Evolutionary conservation across 2,797 vertebrate species (phyloP), one percentile per base, ranked within the genome.

Genomic region (Channallabes apus): DNA sequence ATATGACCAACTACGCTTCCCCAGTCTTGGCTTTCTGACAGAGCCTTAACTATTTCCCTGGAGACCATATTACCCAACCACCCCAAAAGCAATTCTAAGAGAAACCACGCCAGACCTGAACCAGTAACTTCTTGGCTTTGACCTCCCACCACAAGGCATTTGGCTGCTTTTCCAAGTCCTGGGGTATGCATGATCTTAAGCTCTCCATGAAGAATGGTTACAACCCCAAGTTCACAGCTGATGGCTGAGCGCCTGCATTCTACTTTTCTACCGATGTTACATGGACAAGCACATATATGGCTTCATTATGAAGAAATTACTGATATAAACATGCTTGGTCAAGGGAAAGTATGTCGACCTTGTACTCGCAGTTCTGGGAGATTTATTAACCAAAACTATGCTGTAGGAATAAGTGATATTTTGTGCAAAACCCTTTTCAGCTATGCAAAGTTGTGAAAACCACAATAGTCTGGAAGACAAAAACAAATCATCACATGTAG

Each of bases 51-150:
- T 64, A 46, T 80, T 80, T 80, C 61, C 78, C 35, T 46, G 35
- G 24, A 46, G 78, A 38, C 24, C 38, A 64, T n/a, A 80, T 80
- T 80, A 27, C n/a, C 14, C 24, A 82, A 69, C 22, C 35, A 72
- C 67, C 46, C 68, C 18, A 27, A 80, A 80, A 80, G 76, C 77
- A 80, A 64, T 80, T 80, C 35, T 76, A 41, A 72, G 35, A 65
- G 62, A 54, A 61, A 78, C 58, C 75, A 82, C 82, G 80, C 79
- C 71, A 86, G 84, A 84, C 80, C 24, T 73, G 61, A 88, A 85
- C 83, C 56, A 86, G 85, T 87, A 82, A 88, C 69, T 76, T 84
- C 86, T 78, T 86, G 85, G 77, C 58, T 64, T 80, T 80, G 35
- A 64, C 77, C 22, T 4, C 35, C 59, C 15, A 79, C 59, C 77